These are phyloP conservation scores for Nysson spinosus DNA, from an alignment of 2,888 invertebrate genomes.

Conservation along the genomic window DNA sequence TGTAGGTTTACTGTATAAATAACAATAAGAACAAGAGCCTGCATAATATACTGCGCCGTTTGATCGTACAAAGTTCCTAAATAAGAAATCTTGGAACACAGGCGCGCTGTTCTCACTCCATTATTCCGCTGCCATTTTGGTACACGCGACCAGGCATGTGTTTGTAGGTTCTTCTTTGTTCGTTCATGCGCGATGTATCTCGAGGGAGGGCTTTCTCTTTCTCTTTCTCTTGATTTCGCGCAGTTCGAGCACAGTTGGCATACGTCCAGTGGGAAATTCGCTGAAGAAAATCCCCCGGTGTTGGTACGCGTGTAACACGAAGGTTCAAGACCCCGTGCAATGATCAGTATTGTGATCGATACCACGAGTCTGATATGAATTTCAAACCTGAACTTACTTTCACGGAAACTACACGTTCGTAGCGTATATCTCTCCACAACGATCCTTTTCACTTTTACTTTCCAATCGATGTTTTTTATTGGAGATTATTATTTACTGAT, in stretches of 20 bases:
- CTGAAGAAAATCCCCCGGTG: slow-evolving; percentile 4
- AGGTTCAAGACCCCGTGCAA: slow-evolving; percentile 5
- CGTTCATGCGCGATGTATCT: slow-evolving; percentile 12
- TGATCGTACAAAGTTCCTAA: background rate
- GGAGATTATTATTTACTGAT: no score
- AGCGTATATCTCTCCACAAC: background rate
- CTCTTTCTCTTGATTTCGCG: slow-evolving; percentile 18
- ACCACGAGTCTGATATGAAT: slow-evolving; percentile 7
- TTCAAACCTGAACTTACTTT: slow-evolving; percentile 1
- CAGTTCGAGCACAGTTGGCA: slow-evolving; percentile 35
- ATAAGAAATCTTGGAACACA: slow-evolving; percentile 1
- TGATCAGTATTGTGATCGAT: slow-evolving; percentile 12
- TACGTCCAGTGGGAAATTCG: slow-evolving; percentile 32
- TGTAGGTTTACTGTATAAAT: no score
- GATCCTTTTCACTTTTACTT: background rate
- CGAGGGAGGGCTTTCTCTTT: slow-evolving; percentile 19
- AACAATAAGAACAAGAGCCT: no score
- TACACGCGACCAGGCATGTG: slow-evolving; percentile 5
- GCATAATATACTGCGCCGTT: slow-evolving; percentile 2
- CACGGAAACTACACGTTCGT: background rate
- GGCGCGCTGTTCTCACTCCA: slow-evolving; percentile 6
- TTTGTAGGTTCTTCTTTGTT: slow-evolving; percentile 37
- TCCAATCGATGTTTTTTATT: background rate
- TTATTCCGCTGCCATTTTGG: slow-evolving; percentile 14
- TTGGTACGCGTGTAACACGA: slow-evolving; percentile 4